Base-by-base conservation (phyloP, 1,140 invertebrate species). In the Calliphora vicina region DNA sequence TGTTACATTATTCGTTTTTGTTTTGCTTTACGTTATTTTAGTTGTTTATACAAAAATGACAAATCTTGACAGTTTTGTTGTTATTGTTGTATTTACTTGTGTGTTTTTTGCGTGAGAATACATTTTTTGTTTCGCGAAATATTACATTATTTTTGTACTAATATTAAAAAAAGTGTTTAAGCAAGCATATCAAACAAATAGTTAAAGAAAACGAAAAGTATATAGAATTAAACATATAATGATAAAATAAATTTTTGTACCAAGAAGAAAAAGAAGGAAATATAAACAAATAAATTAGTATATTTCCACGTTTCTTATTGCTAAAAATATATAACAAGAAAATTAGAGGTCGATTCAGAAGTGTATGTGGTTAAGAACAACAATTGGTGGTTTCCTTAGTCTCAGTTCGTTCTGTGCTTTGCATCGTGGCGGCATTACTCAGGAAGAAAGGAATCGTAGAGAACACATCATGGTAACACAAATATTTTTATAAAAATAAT, bases 301-400 rank as follows among this genome's bases (percentile, higher is more conserved):
- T 23, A 67, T 67, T 50, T 67, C 61, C 61, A 67, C 61, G 61
- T 67, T 23, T 67, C 20, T 67, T 67, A 23, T 67, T 67, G 6
- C 9, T 67, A 67, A 23, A 67, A 23, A 25, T 67, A 23, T 23
- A 67, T 67, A 35, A 74, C 3, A 74, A 2, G 2, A 74, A 74
- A n/a, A 29, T 27, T 74, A 74, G 27, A 29, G 61, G 61, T 67
- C 23, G 61, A 20, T 6, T 50, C 5, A 67, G n/a, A 67, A 67
- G 61, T 67, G n/a, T 67, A 67, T 67, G 61, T 67, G 45, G 80
- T 50, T 26, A 67, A 81, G 26, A 35, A 78, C 13, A 57, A 71
- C 84, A 84, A 89, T 89, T 88, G 88, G 88, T 85, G 87, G 86
- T 81, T 85, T 87, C 85, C 87, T 89, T 86, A 90, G 88, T 84